Percentiles rank a stretch among this genome's conserved stretches.
These are phyloP conservation scores for Lepisosteus osseus DNA, from an alignment of 2,113 vertebrate genomes.

Conservation along the genomic window DNA sequence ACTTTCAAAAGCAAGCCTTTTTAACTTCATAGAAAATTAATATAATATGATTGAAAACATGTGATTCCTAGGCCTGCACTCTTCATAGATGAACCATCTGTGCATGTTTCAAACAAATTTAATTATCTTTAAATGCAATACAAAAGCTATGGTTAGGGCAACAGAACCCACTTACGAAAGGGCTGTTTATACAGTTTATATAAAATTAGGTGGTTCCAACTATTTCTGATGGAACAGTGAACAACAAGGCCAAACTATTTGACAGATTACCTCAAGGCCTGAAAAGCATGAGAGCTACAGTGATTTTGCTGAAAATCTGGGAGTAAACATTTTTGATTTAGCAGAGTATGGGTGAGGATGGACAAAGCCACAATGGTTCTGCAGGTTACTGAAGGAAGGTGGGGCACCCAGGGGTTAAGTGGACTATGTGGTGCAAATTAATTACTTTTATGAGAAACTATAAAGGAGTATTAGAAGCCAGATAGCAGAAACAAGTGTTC, in stretches of 20 bases:
- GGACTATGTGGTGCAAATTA: too few relatives aligned
- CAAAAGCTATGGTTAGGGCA: neutral
- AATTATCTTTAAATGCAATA: conserved; percentile 21
- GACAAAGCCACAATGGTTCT: conserved; percentile 3
- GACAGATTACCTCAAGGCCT: conserved; percentile 8
- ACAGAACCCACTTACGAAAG: neutral
- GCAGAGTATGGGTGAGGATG: conserved; percentile 1
- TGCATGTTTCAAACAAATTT: conserved; percentile 15
- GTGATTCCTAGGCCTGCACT: conserved; percentile 3
- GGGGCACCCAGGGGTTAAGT: too few relatives aligned
- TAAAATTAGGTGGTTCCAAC: conserved; percentile 5
- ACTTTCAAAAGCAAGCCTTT: conserved; percentile 16
- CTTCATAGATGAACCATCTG: conserved; percentile 13
- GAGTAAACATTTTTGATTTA: conserved; percentile 9
- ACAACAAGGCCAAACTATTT: conserved; percentile 6
- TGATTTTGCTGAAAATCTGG: too few relatives aligned
- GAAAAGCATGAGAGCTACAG: neutral
- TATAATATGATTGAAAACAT: conserved; percentile 21
- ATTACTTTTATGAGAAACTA: too few relatives aligned
- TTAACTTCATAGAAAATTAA: conserved; percentile 16
- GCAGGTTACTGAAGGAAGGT: neutral
- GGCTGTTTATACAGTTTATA: conserved; percentile 9
- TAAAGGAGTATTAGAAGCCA: too few relatives aligned
- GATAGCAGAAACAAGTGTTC: too few relatives aligned
- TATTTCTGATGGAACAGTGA: neutral